Evolutionary conservation across 1,140 invertebrate species (phyloP), one percentile per base, ranked within the genome.

Genomic region (Cyclargus thomasi): DNA sequence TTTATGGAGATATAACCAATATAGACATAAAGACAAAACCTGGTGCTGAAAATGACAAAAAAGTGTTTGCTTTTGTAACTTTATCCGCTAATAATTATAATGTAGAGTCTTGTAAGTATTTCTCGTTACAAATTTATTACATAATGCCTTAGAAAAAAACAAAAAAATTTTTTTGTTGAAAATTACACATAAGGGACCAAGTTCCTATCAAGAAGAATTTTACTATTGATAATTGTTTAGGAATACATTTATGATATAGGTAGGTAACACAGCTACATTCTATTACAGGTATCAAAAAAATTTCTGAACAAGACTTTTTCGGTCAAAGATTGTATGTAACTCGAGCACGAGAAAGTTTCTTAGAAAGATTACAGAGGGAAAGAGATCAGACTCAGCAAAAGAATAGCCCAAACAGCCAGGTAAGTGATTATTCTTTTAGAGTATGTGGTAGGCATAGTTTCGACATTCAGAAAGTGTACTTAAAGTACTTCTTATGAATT

Each of bases 361-460:
- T 88, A 35, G 86, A 88, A 72, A 71, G 88, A 59, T 70, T 90
- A 22, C 83, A 90, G 72, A 78, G 85, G 62, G 86, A 90, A 71
- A 72, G 86, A 68, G 71, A 81, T 70, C 72, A 85, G 71, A 68
- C 76, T 17, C 75, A 81, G 65, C 75, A 81, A 65, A 78, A 72
- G 59, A 83, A 81, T 77, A 63, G 53, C 36, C 35, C 62, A 67
- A 67, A 76, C 64, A 67, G 39, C 39, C 39, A 76, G 67, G 74
- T 76, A 65, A 64, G 2, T 22, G 4, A 22, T 11, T 21, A 16
- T 20, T 55, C 53, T 3, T 55, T 21, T 59, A 20, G 11, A 55
- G 3, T n/a, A 55, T 55, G 4, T 17, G 3, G 3, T 35, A 35
- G n/a, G 3, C n/a, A n/a, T n/a, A n/a, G n/a, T n/a, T n/a, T n/a